phyloP scores from a whole-genome alignment of 2,797 vertebrate genomes.

The Rhinella marina region DNA sequence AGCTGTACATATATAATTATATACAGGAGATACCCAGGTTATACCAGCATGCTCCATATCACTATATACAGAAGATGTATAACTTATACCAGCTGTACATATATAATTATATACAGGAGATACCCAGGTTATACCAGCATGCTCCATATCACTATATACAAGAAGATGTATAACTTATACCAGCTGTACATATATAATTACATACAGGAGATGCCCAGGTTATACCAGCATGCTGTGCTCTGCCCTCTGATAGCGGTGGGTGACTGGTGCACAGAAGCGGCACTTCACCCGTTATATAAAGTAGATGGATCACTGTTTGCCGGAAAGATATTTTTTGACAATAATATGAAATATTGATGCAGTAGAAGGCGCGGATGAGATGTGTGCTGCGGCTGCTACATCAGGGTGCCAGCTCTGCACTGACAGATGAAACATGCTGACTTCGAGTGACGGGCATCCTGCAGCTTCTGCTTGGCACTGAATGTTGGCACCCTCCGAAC shows the following conservation, averaged over 20 bases:
- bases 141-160: too few species aligned
- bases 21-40: too few species aligned
- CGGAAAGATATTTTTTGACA: neutral
- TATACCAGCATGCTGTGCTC: too few species aligned
- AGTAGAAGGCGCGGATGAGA: neutral
- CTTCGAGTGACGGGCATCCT: constrained; percentile 20
- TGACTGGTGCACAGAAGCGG: neutral
- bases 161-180: too few species aligned
- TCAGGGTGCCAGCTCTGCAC: neutral
- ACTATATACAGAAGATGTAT: too few species aligned
- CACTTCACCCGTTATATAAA: neutral
- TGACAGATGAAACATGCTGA: constrained; percentile 23
- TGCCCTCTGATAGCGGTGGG: neutral
- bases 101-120: too few species aligned
- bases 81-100: too few species aligned
- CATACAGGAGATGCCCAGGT: too few species aligned
- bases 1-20: too few species aligned
- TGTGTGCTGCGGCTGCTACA: neutral
- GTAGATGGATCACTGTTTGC: neutral
- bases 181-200: too few species aligned
- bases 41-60: too few species aligned
- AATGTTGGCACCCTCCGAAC: constrained; percentile 5
- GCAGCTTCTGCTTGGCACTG: constrained; percentile 21
- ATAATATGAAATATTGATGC: constrained; percentile 11
- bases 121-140: too few species aligned